Evolutionary conservation across 2,888 invertebrate species (phyloP).

Genomic region (Clanis bilineata): DNA sequence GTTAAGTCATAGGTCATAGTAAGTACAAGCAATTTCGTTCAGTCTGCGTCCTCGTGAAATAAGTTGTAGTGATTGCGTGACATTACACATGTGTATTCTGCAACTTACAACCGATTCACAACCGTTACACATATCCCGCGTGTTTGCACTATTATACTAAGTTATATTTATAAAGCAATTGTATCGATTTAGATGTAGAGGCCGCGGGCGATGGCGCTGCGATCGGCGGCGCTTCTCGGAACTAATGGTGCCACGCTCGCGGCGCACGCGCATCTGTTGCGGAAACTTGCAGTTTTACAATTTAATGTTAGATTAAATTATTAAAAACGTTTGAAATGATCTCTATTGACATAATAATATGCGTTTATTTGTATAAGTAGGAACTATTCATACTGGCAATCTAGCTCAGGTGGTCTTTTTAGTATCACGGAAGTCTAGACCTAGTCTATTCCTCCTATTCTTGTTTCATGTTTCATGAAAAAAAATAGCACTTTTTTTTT

Average conservation of each 20-base stretch:
- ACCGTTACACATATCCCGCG: conserved; percentile 1
- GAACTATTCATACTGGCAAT: no score
- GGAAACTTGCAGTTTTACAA: conserved; percentile 23
- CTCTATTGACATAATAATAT: not conserved
- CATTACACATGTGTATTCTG: not conserved
- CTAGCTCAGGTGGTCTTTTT: no score
- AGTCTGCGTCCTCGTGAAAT: no score
- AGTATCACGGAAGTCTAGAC: no score
- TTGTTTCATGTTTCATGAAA: no score
- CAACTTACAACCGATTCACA: not conserved
- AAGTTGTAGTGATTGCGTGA: not conserved
- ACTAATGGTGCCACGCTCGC: conserved; percentile 57
- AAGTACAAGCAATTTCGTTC: no score
- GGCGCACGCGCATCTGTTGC: conserved; percentile 33
- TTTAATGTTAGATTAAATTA: conserved; percentile 14
- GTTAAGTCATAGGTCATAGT: no score
- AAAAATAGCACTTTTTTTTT: no score
- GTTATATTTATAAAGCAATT: not conserved
- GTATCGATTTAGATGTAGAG: not conserved
- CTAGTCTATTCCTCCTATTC: no score
- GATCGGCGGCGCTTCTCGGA: conserved; percentile 47
- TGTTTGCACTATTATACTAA: not conserved
- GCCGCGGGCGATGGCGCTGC: conserved; percentile 39
- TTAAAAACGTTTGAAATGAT: not conserved
- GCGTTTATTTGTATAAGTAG: not conserved